Conservation (phyloP, 2,797 vertebrate genomes). For the Oryzias dopingdopingensis region DNA sequence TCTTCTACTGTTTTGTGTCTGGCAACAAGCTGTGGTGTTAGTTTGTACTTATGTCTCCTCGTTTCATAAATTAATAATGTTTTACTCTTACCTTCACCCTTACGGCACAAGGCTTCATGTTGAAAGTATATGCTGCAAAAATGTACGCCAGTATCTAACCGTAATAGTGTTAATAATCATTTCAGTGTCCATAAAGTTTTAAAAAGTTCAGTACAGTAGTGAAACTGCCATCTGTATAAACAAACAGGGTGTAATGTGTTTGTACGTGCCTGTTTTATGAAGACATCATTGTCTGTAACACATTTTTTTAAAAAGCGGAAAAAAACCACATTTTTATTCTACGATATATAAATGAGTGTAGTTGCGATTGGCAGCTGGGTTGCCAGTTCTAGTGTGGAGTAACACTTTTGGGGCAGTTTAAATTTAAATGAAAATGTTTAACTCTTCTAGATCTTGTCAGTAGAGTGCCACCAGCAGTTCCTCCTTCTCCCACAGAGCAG, state of each 20-base stretch:
- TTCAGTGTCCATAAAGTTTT: slow-evolving; percentile 30
- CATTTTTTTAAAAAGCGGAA: slow-evolving; percentile 48
- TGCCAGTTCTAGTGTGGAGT: slow-evolving; percentile 62
- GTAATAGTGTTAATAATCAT: slow-evolving; percentile 34
- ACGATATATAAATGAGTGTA: slow-evolving; percentile 22
- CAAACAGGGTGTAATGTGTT: slow-evolving; percentile 61
- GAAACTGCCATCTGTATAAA: slow-evolving; percentile 63
- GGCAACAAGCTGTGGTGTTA: slow-evolving; percentile 42
- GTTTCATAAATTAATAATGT: slow-evolving; percentile 47
- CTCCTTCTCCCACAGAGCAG: slow-evolving; percentile 14
- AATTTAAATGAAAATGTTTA: slow-evolving; percentile 13
- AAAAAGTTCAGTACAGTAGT: slow-evolving; percentile 35
- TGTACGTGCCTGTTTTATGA: slow-evolving; percentile 62
- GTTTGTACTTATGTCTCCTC: slow-evolving; percentile 46
- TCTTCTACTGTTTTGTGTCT: slow-evolving; percentile 34
- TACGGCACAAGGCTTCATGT: slow-evolving; percentile 42
- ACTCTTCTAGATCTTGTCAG: slow-evolving; percentile 1
- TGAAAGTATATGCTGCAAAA: slow-evolving; percentile 64
- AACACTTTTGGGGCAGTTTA: slow-evolving; percentile 44
- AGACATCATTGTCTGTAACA: slow-evolving; percentile 25
- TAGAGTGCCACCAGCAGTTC: not conserved
- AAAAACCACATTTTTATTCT: slow-evolving; percentile 34
- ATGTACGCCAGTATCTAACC: slow-evolving; percentile 35
- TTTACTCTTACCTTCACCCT: slow-evolving; percentile 45
- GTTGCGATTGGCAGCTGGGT: slow-evolving; percentile 63